A percentile compares a stretch with the other conserved stretches of the same genome.
Evolutionary conservation across 1,140 invertebrate genomes (phyloP).

Genomic region (Ostrea edulis): DNA sequence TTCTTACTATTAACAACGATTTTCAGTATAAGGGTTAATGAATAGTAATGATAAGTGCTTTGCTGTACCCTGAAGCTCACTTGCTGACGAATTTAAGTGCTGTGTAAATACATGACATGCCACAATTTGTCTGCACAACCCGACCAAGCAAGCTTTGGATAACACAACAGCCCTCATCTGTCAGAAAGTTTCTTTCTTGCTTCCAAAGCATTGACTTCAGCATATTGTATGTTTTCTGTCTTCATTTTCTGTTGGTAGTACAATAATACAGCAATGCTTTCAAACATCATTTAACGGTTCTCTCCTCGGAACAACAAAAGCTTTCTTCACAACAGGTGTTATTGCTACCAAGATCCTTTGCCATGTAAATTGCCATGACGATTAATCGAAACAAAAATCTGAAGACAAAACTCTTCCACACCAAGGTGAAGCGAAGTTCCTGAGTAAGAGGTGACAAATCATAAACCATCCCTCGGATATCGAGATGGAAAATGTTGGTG

Average conservation of each 20-base stretch:
- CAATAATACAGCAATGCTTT: slow-evolving; percentile 38
- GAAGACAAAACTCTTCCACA: slow-evolving; percentile 37
- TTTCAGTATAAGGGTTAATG: no score
- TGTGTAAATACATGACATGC: slow-evolving; percentile 70
- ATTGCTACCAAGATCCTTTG: slow-evolving; percentile 57
- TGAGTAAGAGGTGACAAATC: no score
- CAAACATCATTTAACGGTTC: slow-evolving; percentile 39
- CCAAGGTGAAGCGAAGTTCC: slow-evolving; percentile 39
- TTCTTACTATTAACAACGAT: no score
- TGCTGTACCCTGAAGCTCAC: slow-evolving; percentile 47
- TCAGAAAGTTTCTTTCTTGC: slow-evolving; percentile 13
- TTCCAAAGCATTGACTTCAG: slow-evolving; percentile 26
- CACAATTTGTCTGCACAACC: slow-evolving; percentile 41
- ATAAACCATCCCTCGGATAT: no score
- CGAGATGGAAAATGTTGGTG: slow-evolving; percentile 55
- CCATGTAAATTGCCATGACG: slow-evolving; percentile 53
- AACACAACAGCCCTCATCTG: slow-evolving; percentile 45
- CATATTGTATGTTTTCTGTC: slow-evolving; percentile 26
- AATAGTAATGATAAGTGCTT: no score
- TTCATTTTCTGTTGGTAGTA: slow-evolving; percentile 23
- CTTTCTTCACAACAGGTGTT: slow-evolving; percentile 43
- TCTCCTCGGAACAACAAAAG: slow-evolving; percentile 26
- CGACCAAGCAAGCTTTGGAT: slow-evolving; percentile 44
- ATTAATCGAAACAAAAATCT: slow-evolving; percentile 55
- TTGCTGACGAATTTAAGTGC: slow-evolving; percentile 65